Evolutionary conservation across 1,140 invertebrate genomes (phyloP).

Genomic region (Teleopsis dalmanni): DNA sequence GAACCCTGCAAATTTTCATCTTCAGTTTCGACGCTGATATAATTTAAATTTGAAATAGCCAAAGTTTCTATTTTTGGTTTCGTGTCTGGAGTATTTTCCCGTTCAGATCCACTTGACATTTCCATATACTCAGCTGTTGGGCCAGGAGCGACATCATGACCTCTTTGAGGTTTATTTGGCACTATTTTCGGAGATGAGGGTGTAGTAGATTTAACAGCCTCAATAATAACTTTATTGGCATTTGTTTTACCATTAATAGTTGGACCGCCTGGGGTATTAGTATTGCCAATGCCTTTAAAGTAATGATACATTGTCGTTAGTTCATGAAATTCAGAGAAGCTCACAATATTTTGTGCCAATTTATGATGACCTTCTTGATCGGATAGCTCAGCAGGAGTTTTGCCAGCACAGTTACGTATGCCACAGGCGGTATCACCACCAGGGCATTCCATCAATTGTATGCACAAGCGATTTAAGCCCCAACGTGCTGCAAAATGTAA

Average conservation of each 20-base stretch:
- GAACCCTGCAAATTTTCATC: constrained; percentile 36
- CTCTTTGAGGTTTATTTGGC: constrained; percentile 24
- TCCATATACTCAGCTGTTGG: constrained; percentile 37
- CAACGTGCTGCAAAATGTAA: constrained; percentile 82
- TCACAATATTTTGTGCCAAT: constrained; percentile 63
- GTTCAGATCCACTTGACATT: constrained; percentile 41
- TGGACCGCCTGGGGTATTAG: constrained; percentile 10
- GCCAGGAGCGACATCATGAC: not conserved
- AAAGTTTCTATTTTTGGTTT: constrained; percentile 29
- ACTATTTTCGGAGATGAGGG: constrained; percentile 19
- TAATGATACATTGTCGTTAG: constrained; percentile 76
- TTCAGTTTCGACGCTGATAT: constrained; percentile 39
- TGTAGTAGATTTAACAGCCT: constrained; percentile 16
- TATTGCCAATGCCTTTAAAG: constrained; percentile 66
- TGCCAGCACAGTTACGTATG: constrained; percentile 67
- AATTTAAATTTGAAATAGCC: constrained; percentile 42
- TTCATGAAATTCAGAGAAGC: constrained; percentile 74
- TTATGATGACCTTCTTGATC: constrained; percentile 61
- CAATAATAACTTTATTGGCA: constrained; percentile 26
- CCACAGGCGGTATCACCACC: constrained; percentile 71
- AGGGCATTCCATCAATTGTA: constrained; percentile 75
- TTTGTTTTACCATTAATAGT: not conserved
- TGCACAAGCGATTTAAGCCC: constrained; percentile 72
- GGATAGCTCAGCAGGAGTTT: constrained; percentile 72
- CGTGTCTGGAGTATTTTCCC: constrained; percentile 33